These are phyloP conservation scores for Liodrosophila aerea DNA, from an alignment of 2,888 invertebrate species.

Conservation along the genomic window DNA sequence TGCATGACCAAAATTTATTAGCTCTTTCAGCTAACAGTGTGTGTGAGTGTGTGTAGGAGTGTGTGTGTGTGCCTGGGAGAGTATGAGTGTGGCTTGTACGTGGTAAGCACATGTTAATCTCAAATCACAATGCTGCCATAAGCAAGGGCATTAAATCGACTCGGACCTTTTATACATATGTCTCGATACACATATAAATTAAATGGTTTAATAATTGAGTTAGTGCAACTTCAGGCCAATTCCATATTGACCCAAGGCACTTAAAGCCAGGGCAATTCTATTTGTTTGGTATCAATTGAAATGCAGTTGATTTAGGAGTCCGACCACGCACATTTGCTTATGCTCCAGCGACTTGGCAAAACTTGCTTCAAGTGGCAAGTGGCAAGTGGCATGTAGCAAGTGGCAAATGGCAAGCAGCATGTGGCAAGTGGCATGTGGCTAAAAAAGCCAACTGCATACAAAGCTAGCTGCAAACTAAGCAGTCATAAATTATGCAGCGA, in stretches of 20 bases:
- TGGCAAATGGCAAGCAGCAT: conserved; percentile 15
- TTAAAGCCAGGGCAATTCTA: conserved; percentile 43
- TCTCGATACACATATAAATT: conserved; percentile 36
- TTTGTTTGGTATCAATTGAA: conserved; percentile 54
- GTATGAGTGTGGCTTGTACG: conserved; percentile 4
- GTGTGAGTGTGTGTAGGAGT: conserved; percentile 20
- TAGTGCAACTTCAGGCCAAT: conserved; percentile 40
- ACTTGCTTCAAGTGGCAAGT: conserved; percentile 27
- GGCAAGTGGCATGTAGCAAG: conserved; percentile 15
- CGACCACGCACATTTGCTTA: conserved; percentile 45
- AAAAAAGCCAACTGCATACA: conserved; percentile 58
- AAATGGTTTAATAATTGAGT: conserved; percentile 72
- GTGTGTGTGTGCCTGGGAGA: conserved; percentile 4
- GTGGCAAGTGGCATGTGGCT: conserved; percentile 35
- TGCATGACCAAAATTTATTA: conserved; percentile 60
- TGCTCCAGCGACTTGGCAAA: conserved; percentile 32
- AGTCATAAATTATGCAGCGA: conserved; percentile 76
- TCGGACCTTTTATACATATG: conserved; percentile 3
- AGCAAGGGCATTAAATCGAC: conserved; percentile 37
- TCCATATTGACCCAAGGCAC: conserved; percentile 35
- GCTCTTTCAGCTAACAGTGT: conserved; percentile 41
- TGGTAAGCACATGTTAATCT: conserved; percentile 54
- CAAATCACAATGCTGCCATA: conserved; percentile 41
- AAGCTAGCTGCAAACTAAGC: conserved; percentile 53
- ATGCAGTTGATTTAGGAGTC: conserved; percentile 55